Conservation (phyloP, 2,888 invertebrate genomes). For the Nebria brevicollis region DNA sequence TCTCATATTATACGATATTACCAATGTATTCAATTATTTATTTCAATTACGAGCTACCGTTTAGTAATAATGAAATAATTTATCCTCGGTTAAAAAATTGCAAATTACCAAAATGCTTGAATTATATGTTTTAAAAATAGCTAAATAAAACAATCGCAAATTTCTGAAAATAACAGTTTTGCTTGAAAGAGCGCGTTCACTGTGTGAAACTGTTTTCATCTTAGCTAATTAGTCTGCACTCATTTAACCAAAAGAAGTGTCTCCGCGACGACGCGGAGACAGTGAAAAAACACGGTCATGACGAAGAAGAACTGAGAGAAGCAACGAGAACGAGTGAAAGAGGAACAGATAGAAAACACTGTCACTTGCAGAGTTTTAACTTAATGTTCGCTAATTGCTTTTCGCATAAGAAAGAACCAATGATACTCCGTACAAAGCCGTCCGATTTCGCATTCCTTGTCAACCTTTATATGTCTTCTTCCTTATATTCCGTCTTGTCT, state of each 20-base stretch:
- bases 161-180: not conserved
- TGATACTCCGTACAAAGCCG: conserved; percentile 43
- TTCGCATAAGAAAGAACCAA: conserved; percentile 51
- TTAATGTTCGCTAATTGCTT: conserved; percentile 52
- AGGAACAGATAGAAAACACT: conserved; percentile 32
- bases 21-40: not conserved
- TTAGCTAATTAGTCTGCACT: conserved; percentile 48
- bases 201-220: conserved; percentile 46
- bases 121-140: not conserved
- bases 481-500: not conserved
- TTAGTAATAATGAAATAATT: too few species aligned
- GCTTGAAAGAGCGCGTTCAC: not conserved
- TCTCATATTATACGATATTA: not conserved
- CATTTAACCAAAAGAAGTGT: conserved; percentile 44
- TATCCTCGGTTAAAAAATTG: too few species aligned
- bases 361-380: conserved; percentile 52
- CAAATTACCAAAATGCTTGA: not conserved
- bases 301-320: not conserved
- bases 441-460: not conserved
- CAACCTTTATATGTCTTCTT: not conserved
- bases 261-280: conserved; percentile 23
- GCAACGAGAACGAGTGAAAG: conserved; percentile 6
- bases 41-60: too few species aligned
- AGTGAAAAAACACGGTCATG: conserved; percentile 40
- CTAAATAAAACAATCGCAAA: not conserved